phyloP scores from a whole-genome alignment of 2,888 invertebrate genomes.

The Oligia strigilis region DNA sequence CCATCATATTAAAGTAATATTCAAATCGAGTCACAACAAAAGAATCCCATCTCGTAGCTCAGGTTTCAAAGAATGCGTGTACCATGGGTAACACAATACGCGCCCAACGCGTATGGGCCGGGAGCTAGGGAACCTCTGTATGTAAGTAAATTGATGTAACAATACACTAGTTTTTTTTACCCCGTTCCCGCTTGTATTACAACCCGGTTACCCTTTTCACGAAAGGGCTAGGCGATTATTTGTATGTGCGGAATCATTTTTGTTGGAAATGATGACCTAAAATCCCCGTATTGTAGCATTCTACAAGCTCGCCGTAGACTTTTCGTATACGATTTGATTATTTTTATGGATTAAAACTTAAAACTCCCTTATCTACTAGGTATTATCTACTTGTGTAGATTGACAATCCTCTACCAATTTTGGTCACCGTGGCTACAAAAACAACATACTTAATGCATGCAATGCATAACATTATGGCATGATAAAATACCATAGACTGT shows the following conservation, averaged over 20 bases:
- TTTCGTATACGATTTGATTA: background rate
- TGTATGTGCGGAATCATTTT: constrained; percentile 3
- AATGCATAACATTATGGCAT: no score
- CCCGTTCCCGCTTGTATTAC: constrained; percentile 44
- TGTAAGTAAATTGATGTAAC: constrained; percentile 71
- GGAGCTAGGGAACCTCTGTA: constrained; percentile 64
- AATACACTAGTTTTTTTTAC: constrained; percentile 65
- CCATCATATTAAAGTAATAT: constrained; percentile 87
- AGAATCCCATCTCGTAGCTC: constrained; percentile 84
- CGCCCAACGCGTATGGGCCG: constrained; percentile 77
- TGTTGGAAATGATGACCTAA: background rate
- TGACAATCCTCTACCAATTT: background rate
- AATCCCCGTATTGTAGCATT: background rate
- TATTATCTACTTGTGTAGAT: background rate
- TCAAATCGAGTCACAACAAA: constrained; percentile 87
- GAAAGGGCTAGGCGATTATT: constrained; percentile 14
- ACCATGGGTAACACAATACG: constrained; percentile 86
- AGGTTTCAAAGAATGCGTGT: constrained; percentile 86
- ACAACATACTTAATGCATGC: background rate
- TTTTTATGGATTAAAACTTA: background rate
- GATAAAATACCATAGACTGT: background rate
- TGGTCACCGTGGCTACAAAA: background rate
- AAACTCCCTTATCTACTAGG: background rate
- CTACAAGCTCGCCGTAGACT: background rate
- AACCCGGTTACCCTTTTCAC: constrained; percentile 48